Percentiles rank a stretch among this genome's conserved stretches.
phyloP scores from a whole-genome alignment of 2,888 invertebrate genomes.

The Drosophila acutilabella region DNA sequence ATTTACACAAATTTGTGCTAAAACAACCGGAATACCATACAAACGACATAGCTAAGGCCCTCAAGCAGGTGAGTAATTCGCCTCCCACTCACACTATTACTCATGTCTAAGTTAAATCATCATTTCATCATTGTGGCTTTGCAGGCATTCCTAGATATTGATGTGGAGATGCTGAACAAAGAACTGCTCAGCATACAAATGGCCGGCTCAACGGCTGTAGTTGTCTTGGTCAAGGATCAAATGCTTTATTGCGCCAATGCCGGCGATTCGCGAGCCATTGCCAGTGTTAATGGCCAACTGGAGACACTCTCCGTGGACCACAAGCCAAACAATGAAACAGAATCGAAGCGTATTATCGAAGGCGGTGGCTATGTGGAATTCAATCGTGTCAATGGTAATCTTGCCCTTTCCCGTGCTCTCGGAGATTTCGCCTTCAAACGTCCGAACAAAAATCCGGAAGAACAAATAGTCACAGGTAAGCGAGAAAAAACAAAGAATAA shows the following conservation, averaged over 20 bases:
- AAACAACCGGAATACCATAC: slow-evolving; percentile 93
- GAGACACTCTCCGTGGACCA: slow-evolving; percentile 93
- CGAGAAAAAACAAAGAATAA: slow-evolving; percentile 22
- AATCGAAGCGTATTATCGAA: slow-evolving; percentile 94
- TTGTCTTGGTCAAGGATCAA: slow-evolving; percentile 93
- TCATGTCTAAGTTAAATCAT: slow-evolving; percentile 1
- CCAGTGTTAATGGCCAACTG: slow-evolving; percentile 92
- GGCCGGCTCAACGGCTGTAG: slow-evolving; percentile 97
- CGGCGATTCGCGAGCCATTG: slow-evolving; percentile 98
- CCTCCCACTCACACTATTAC: background rate
- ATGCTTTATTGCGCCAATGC: slow-evolving; percentile 97
- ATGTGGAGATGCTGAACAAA: slow-evolving; percentile 96
- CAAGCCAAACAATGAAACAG: slow-evolving; percentile 96
- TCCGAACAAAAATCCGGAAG: slow-evolving; percentile 92
- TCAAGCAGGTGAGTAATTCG: slow-evolving; percentile 89
- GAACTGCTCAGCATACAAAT: slow-evolving; percentile 95
- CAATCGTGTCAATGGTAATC: slow-evolving; percentile 98
- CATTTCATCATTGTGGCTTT: slow-evolving; percentile 18
- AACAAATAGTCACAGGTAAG: slow-evolving; percentile 98
- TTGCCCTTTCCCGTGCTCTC: slow-evolving; percentile 97
- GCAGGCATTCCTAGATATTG: slow-evolving; percentile 95
- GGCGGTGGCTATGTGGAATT: slow-evolving; percentile 99
- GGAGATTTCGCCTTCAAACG: slow-evolving; percentile 99
- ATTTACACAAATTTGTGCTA: slow-evolving; percentile 96
- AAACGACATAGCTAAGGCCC: slow-evolving; percentile 91